Percentiles rank a stretch among this genome's conserved stretches.
Evolutionary conservation across 2,113 vertebrate genomes (phyloP).

Genomic region (Aythya baeri): DNA sequence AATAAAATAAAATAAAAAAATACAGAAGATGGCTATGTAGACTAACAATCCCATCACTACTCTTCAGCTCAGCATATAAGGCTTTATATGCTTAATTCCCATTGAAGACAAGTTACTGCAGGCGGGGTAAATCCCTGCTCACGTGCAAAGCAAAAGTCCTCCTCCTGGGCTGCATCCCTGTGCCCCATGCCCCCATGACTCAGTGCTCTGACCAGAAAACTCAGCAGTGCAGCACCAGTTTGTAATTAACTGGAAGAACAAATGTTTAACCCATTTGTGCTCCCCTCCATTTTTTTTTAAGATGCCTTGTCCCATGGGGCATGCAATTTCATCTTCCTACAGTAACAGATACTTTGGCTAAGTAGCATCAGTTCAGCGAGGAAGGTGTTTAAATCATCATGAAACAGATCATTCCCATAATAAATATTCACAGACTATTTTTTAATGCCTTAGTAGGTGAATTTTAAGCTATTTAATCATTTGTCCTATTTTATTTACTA

Average conservation of each 20-base stretch:
- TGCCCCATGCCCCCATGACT: background rate
- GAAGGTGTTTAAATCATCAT: constrained; percentile 10
- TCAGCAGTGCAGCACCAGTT: background rate
- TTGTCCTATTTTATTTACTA: background rate
- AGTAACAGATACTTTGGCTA: background rate
- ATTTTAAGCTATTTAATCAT: background rate
- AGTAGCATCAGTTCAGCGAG: background rate
- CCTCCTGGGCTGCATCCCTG: accelerated
- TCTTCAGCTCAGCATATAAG: background rate
- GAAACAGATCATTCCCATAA: background rate
- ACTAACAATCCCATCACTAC: background rate
- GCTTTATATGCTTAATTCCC: background rate
- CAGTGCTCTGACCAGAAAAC: background rate
- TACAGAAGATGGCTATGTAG: background rate
- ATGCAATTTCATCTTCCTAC: background rate
- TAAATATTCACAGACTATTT: background rate
- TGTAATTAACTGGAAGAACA: background rate
- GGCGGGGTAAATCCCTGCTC: background rate
- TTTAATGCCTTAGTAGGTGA: background rate
- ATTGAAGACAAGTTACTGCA: background rate
- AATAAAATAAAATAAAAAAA: no score
- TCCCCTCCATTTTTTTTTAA: background rate
- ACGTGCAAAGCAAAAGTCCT: background rate
- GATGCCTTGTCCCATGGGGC: background rate
- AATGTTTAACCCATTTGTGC: background rate